Conservation (phyloP, 1,140 invertebrate genomes). For the Mamestra configurata region DNA sequence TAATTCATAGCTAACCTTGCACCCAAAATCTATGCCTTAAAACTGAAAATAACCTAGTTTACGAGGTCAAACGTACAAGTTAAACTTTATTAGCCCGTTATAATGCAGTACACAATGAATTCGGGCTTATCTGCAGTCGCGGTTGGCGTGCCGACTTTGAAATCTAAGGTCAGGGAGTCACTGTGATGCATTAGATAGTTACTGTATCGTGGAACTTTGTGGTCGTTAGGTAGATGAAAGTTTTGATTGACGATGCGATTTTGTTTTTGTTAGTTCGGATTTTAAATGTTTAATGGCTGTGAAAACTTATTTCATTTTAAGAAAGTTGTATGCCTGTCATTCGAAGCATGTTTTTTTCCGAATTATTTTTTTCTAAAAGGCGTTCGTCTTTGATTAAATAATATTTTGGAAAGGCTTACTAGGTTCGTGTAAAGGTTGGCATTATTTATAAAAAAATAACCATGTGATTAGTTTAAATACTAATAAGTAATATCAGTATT, state of each 20-base stretch:
- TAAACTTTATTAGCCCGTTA: slow-evolving; percentile 39
- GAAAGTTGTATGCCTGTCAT: too few relatives aligned
- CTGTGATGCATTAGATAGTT: slow-evolving; percentile 16
- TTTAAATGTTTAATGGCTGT: neutral
- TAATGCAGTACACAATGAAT: slow-evolving; percentile 48
- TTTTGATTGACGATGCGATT: slow-evolving; percentile 2
- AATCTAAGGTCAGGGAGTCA: slow-evolving; percentile 22
- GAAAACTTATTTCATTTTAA: too few relatives aligned
- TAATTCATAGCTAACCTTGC: slow-evolving; percentile 38
- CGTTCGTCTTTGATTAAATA: too few relatives aligned
- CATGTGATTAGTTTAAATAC: too few relatives aligned
- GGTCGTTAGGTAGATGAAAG: neutral
- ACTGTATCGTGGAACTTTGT: slow-evolving; percentile 8
- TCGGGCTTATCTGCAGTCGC: slow-evolving; percentile 35
- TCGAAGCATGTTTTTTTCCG: too few relatives aligned
- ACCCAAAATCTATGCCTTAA: slow-evolving; percentile 25
- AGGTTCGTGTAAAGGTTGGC: too few relatives aligned
- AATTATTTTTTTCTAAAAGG: too few relatives aligned
- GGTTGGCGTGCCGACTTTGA: slow-evolving; percentile 9
- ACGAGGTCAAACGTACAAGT: slow-evolving; percentile 1
- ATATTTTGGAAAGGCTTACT: too few relatives aligned
- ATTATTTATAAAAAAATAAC: too few relatives aligned
- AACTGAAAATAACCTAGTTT: slow-evolving; percentile 36
- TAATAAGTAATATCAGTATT: too few relatives aligned
- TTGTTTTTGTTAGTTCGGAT: neutral